A percentile compares a stretch with the other conserved stretches of the same genome.
Evolutionary conservation across 2,797 vertebrate species (phyloP).

Genomic region (Pangasius krempfi): DNA sequence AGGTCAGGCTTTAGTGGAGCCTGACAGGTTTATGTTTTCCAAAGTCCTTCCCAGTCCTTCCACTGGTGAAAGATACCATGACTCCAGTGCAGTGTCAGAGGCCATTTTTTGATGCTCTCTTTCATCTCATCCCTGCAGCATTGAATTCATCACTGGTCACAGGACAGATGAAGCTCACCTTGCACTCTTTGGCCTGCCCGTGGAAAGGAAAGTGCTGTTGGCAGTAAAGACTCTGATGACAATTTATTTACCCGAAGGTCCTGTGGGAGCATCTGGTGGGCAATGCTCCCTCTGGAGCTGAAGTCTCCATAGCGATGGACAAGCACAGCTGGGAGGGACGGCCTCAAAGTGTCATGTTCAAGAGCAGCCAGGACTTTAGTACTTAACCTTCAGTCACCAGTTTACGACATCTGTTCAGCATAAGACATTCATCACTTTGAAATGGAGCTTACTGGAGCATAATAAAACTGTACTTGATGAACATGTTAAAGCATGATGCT

Average conservation of each 20-base stretch:
- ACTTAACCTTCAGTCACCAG: slow-evolving; percentile 35
- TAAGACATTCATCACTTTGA: slow-evolving; percentile 22
- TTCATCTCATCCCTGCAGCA: slow-evolving; percentile 43
- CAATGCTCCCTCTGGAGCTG: slow-evolving; percentile 52
- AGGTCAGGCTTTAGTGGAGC: slow-evolving; percentile 2
- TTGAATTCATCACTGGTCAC: slow-evolving; percentile 53
- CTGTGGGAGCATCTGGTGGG: slow-evolving; percentile 72
- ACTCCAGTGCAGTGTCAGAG: slow-evolving; percentile 14
- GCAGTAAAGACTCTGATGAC: slow-evolving; percentile 74
- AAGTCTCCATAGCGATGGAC: slow-evolving; percentile 43
- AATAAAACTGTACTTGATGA: slow-evolving; percentile 1
- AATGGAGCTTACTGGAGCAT: slow-evolving; percentile 24
- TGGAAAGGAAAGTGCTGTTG: slow-evolving; percentile 69
- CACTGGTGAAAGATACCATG: slow-evolving; percentile 8
- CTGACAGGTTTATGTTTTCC: background rate
- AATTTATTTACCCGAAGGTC: slow-evolving; percentile 78
- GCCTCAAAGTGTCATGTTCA: slow-evolving; percentile 72
- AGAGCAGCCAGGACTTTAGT: slow-evolving; percentile 66
- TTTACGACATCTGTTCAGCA: slow-evolving; percentile 11
- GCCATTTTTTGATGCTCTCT: slow-evolving; percentile 44
- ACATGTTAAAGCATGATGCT: background rate
- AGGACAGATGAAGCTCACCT: slow-evolving; percentile 63
- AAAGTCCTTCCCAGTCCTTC: background rate
- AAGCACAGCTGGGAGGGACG: slow-evolving; percentile 56
- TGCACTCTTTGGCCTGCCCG: slow-evolving; percentile 68